phyloP scores from a whole-genome alignment of 2,797 vertebrate species.

The Lepidocolaptes lacrymiger region DNA sequence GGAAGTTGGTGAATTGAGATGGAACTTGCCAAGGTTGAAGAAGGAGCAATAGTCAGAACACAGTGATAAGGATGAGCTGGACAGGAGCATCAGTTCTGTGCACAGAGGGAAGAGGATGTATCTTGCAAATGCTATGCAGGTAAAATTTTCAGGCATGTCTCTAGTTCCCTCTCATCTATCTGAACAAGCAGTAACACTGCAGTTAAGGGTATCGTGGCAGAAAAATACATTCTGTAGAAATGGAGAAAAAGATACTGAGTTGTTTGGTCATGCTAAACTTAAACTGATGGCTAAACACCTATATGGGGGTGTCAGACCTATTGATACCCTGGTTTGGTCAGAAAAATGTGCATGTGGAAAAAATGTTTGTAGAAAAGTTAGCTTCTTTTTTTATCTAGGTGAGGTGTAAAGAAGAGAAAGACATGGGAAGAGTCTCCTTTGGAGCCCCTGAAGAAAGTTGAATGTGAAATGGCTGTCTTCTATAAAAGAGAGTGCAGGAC shows the following conservation, averaged over 20 bases:
- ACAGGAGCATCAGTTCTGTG: background rate
- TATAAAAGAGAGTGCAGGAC: background rate
- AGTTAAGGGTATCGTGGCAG: background rate
- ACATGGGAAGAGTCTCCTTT: background rate
- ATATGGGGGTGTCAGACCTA: background rate
- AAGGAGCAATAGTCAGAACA: background rate
- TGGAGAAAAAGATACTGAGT: background rate
- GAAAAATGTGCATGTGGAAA: background rate
- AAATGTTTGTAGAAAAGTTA: background rate
- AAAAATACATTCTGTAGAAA: background rate
- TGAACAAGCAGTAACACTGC: background rate
- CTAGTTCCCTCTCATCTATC: background rate
- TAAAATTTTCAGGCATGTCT: background rate
- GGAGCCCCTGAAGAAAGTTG: background rate
- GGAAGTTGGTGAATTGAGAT: background rate
- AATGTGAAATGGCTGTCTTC: background rate
- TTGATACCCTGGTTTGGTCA: background rate
- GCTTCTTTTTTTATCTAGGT: background rate
- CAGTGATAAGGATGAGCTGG: background rate
- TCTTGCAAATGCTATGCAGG: background rate
- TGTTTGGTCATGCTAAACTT: background rate
- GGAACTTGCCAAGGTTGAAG: background rate
- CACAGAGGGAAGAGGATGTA: background rate
- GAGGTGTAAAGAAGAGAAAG: background rate
- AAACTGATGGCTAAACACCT: background rate